Evolutionary conservation across 2,113 vertebrate species (phyloP).

Genomic region (Myocastor coypus): DNA sequence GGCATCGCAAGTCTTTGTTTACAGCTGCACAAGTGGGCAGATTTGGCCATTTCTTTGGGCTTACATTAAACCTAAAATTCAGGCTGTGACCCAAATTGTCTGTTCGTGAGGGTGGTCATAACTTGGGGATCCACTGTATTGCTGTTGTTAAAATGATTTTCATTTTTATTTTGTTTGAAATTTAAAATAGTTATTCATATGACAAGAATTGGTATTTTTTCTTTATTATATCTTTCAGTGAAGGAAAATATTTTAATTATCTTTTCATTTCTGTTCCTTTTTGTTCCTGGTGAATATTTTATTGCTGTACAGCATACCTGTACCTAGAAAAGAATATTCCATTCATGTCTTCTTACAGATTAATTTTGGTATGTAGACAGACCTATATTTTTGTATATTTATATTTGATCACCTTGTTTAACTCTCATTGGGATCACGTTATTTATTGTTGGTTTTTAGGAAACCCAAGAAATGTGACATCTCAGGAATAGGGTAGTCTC

Average conservation of each 20-base stretch:
- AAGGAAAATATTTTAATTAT: conserved; percentile 38
- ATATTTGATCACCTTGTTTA: not conserved
- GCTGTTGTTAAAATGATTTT: conserved; percentile 2
- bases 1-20: not conserved
- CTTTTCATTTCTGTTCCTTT: not conserved
- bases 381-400: not conserved
- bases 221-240: not conserved
- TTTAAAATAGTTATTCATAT: conserved; percentile 20
- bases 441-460: not conserved
- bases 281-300: conserved; percentile 31
- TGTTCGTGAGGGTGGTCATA: not conserved
- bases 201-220: conserved; percentile 16
- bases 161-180: conserved; percentile 35
- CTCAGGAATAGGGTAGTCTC: not conserved
- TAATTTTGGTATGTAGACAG: not conserved
- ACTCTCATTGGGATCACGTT: not conserved
- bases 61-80: not conserved
- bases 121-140: not conserved
- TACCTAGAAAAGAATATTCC: not conserved
- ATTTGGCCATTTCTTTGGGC: not conserved
- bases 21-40: not conserved
- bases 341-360: not conserved
- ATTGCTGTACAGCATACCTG: not conserved
- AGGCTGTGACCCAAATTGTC: not conserved
- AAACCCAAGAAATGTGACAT: conserved; percentile 15